phyloP scores from a whole-genome alignment of 2,888 invertebrate species.

The Thecophora atra region DNA sequence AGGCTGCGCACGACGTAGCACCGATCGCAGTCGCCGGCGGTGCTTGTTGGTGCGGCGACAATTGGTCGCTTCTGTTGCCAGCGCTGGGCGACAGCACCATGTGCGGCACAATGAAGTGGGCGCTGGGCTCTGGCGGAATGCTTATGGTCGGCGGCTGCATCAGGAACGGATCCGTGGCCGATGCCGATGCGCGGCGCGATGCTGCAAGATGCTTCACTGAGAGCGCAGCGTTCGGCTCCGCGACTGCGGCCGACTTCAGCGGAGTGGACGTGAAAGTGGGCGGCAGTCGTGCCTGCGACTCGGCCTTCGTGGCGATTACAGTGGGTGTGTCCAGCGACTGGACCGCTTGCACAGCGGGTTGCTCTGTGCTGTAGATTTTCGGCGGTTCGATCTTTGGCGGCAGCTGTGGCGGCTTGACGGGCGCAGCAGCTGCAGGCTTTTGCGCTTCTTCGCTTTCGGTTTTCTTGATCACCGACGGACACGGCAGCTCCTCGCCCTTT shows the following conservation, averaged over 20 bases:
- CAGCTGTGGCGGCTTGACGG: constrained; percentile 50
- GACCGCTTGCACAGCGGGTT: constrained; percentile 60
- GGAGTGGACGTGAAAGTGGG: constrained; percentile 48
- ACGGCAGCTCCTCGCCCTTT: background rate
- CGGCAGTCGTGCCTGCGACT: constrained; percentile 35
- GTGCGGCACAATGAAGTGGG: constrained; percentile 61
- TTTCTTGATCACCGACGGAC: constrained; percentile 40
- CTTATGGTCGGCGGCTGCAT: constrained; percentile 75
- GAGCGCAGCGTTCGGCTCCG: constrained; percentile 35
- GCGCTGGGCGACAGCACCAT: constrained; percentile 63
- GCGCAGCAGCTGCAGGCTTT: constrained; percentile 51
- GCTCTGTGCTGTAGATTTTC: constrained; percentile 57
- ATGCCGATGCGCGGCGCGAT: constrained; percentile 1
- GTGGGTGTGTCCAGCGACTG: constrained; percentile 55
- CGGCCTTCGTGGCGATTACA: constrained; percentile 44
- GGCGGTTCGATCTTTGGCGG: constrained; percentile 64
- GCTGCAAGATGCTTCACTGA: constrained; percentile 32
- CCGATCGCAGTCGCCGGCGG: constrained; percentile 47
- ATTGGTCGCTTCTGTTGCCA: background rate
- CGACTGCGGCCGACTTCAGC: constrained; percentile 43
- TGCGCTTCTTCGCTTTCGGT: constrained; percentile 12
- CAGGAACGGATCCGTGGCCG: constrained; percentile 62
- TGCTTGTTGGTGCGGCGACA: constrained; percentile 37
- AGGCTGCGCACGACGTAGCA: constrained; percentile 49
- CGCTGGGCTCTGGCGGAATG: constrained; percentile 70